A percentile compares a stretch with the other conserved stretches of the same genome.
phyloP scores from a whole-genome alignment of 2,113 vertebrate species.

The Prunella fulvescens region DNA sequence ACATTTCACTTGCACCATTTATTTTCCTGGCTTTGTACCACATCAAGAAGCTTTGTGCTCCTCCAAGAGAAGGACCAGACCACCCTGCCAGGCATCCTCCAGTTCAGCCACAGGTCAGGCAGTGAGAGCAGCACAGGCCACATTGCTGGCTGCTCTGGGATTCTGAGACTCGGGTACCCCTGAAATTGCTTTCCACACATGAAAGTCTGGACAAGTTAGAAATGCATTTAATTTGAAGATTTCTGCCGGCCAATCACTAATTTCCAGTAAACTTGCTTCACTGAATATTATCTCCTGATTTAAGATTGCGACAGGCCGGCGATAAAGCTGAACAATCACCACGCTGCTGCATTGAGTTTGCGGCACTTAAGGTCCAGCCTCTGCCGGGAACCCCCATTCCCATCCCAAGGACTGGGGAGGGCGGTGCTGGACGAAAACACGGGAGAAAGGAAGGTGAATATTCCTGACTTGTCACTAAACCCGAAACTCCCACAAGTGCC shows the following conservation, averaged over 20 bases:
- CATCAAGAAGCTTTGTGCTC: rapidly evolving
- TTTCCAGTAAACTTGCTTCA: not conserved
- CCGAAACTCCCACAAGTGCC: not conserved
- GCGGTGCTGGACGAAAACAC: not conserved
- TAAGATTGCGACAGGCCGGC: not conserved
- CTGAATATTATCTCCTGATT: not conserved
- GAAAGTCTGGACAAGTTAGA: not conserved
- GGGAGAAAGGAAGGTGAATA: not conserved
- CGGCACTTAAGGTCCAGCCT: not conserved
- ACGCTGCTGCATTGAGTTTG: not conserved
- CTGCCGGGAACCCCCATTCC: rapidly evolving
- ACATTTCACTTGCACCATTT: not conserved
- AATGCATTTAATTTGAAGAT: not conserved
- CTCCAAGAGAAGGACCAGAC: not conserved
- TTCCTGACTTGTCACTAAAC: not conserved
- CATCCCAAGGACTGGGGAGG: too few relatives aligned
- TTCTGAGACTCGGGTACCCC: not conserved
- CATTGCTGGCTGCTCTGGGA: not conserved
- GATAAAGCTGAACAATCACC: not conserved
- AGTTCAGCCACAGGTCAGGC: rapidly evolving
- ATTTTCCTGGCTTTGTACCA: not conserved
- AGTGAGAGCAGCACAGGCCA: rapidly evolving
- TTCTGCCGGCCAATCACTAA: not conserved
- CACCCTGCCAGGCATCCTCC: not conserved
- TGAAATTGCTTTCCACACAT: not conserved